A percentile compares a stretch with the other conserved stretches of the same genome.
Conservation (phyloP, 2,113 vertebrate genomes). For the Monopterus albus region DNA sequence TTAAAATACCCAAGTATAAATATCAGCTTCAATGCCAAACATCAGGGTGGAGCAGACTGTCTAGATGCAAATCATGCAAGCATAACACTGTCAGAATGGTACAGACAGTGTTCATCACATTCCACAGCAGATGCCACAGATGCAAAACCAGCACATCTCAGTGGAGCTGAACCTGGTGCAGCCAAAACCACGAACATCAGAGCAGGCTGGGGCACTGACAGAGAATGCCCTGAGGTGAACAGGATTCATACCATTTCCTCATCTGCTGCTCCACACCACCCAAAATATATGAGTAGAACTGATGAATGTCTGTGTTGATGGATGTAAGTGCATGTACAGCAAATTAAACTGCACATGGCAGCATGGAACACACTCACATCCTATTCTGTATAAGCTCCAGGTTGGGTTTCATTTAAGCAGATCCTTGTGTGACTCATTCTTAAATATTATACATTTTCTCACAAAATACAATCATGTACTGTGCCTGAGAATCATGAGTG, state of each 20-base stretch:
- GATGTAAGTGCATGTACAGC: constrained; percentile 50
- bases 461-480: neutral
- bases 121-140: constrained; percentile 67
- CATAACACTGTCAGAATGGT: constrained; percentile 52
- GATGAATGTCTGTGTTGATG: constrained; percentile 60
- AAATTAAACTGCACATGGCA: constrained; percentile 42
- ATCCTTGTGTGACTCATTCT: too few species aligned
- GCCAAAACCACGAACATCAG: constrained; percentile 51
- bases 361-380: constrained; percentile 10
- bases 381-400: constrained; percentile 13
- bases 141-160: constrained; percentile 53
- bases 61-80: constrained; percentile 65
- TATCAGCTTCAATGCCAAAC: constrained; percentile 45
- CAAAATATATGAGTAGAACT: constrained; percentile 54
- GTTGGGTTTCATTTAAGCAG: too few species aligned
- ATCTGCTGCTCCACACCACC: constrained; percentile 44
- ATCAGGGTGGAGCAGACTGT: constrained; percentile 66
- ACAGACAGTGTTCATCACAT: constrained; percentile 69
- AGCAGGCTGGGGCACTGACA: constrained; percentile 41
- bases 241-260: constrained; percentile 44
- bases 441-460: too few species aligned
- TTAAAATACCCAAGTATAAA: constrained; percentile 49
- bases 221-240: constrained; percentile 44
- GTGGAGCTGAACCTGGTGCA: constrained; percentile 52
- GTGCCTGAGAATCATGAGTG: too few species aligned